These are phyloP conservation scores for Scrobipalpa costella DNA, from an alignment of 2,888 invertebrate genomes.

Conservation along the genomic window DNA sequence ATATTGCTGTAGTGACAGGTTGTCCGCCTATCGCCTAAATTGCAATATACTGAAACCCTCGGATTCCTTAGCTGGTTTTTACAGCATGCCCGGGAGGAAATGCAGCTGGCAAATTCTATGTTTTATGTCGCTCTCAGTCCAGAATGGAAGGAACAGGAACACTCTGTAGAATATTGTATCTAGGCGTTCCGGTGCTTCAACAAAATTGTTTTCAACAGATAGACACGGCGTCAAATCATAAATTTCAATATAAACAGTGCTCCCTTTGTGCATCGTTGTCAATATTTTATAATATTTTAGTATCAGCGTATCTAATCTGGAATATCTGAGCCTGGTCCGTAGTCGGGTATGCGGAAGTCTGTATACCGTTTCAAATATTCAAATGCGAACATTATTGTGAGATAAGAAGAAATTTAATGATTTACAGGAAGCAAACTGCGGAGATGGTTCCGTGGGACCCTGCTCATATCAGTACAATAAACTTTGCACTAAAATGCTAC, in stretches of 20 bases:
- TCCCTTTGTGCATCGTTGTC: constrained; percentile 41
- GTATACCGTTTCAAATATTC: constrained; percentile 48
- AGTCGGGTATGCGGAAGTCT: constrained; percentile 41
- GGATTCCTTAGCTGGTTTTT: no score
- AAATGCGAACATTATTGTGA: constrained; percentile 44
- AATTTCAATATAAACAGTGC: constrained; percentile 38
- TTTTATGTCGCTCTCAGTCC: no score
- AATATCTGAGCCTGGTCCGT: constrained; percentile 27
- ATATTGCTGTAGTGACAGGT: no score
- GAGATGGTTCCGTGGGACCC: constrained; percentile 4
- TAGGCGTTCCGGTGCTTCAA: neutral
- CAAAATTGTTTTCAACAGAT: constrained; percentile 17
- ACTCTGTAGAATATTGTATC: neutral
- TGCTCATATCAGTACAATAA: neutral
- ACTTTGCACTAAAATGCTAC: constrained; percentile 16
- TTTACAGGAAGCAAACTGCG: constrained; percentile 38
- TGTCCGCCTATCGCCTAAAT: no score
- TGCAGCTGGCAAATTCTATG: no score
- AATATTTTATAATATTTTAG: constrained; percentile 44
- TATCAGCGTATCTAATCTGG: constrained; percentile 42
- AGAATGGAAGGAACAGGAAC: no score
- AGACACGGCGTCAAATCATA: constrained; percentile 24
- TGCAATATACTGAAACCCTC: no score
- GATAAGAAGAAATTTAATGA: constrained; percentile 52
- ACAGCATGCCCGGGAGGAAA: no score